A percentile compares a stretch with the other conserved stretches of the same genome.
These are phyloP conservation scores for Pseudoatta argentina DNA, from an alignment of 1,140 invertebrate genomes.

Conservation along the genomic window DNA sequence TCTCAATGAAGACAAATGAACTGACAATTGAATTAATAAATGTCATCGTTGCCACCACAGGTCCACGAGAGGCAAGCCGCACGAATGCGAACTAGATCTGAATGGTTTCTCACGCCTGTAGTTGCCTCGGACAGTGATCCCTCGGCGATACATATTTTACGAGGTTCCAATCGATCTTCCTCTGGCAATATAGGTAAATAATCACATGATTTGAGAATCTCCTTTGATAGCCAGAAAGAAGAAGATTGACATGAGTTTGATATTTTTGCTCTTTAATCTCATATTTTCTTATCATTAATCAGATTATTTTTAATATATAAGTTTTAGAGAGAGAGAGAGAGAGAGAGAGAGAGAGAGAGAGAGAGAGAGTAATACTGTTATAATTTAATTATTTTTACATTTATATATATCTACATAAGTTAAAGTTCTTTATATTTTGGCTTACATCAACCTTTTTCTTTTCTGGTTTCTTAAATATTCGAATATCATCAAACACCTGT, in stretches of 20 bases:
- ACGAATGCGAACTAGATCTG: conserved; percentile 96
- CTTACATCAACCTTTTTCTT: not conserved
- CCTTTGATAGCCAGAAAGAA: not conserved
- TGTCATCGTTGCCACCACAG: conserved; percentile 84
- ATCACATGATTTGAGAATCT: not conserved
- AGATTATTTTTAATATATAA: not conserved
- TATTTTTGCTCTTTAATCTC: not conserved
- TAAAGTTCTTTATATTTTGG: not conserved
- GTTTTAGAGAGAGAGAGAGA: not conserved
- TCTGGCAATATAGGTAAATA: conserved; percentile 85
- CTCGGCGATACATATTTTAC: conserved; percentile 84
- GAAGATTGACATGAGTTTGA: not conserved
- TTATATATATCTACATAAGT: not conserved
- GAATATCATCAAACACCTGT: not conserved
- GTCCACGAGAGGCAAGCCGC: conserved; percentile 97
- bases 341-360: no score
- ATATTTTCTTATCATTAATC: not conserved
- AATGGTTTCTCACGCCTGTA: conserved; percentile 96
- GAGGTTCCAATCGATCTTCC: conserved; percentile 85
- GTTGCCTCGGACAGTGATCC: conserved; percentile 85
- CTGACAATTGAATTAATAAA: not conserved
- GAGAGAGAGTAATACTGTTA: not conserved
- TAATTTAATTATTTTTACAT: not conserved
- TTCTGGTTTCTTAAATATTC: not conserved
- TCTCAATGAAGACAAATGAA: not conserved